These are phyloP conservation scores for Trachelus iudaicus DNA, from an alignment of 2,888 invertebrate genomes.

Conservation along the genomic window DNA sequence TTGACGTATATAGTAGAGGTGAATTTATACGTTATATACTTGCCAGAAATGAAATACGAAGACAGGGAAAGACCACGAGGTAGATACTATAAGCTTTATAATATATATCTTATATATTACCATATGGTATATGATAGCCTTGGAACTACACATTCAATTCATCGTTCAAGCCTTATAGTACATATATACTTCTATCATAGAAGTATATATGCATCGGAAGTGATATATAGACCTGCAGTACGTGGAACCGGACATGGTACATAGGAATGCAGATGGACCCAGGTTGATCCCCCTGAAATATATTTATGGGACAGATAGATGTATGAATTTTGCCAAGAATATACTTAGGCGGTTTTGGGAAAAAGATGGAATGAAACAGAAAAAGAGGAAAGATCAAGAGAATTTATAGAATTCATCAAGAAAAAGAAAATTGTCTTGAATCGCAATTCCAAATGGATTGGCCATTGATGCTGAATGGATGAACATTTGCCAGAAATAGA, in stretches of 20 bases:
- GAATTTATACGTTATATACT: neutral
- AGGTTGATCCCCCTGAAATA: neutral
- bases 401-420: neutral
- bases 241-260: neutral
- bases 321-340: neutral
- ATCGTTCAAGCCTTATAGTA: neutral
- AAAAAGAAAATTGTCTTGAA: neutral
- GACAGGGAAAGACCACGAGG: neutral
- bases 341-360: neutral
- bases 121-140: neutral
- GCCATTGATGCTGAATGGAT: neutral
- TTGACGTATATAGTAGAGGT: neutral
- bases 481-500: neutral
- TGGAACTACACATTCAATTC: neutral
- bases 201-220: neutral
- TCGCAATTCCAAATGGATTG: neutral
- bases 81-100: neutral
- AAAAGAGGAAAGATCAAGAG: neutral
- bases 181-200: neutral
- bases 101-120: neutral
- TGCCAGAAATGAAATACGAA: neutral
- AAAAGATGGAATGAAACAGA: neutral
- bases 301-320: neutral
- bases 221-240: neutral
- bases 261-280: neutral